phyloP scores from a whole-genome alignment of 2,888 invertebrate genomes.

The Agrenia bidenticulata region DNA sequence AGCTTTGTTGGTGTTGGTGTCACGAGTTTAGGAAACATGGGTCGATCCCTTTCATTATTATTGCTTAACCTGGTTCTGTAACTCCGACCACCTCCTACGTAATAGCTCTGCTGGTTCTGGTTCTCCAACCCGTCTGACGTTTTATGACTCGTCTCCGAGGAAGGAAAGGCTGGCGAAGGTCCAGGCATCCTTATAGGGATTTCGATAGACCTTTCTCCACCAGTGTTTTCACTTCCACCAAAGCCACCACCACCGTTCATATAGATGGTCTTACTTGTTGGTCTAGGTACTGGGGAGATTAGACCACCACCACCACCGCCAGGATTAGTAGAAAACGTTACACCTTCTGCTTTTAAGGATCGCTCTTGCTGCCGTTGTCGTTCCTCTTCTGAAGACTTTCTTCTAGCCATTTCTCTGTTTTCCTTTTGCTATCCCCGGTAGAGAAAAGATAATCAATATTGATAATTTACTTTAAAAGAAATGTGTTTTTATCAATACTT shows the following conservation, averaged over 20 bases:
- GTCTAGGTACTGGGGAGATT: neutral
- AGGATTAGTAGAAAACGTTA: neutral
- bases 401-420: slow-evolving; percentile 19
- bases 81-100: no score
- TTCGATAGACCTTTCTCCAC: neutral
- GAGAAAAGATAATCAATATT: neutral
- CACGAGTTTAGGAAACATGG: slow-evolving; percentile 31
- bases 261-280: neutral
- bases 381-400: slow-evolving; percentile 18
- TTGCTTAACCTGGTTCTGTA: neutral
- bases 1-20: slow-evolving; percentile 17
- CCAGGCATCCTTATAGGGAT: slow-evolving; percentile 3
- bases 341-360: neutral
- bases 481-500: neutral
- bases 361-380: neutral
- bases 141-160: neutral
- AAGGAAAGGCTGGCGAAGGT: neutral
- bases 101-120: neutral
- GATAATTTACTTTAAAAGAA: no score
- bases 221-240: neutral
- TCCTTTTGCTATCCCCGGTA: slow-evolving; percentile 25
- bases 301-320: neutral
- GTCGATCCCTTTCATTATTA: slow-evolving; percentile 18
- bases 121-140: neutral
- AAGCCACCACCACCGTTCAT: neutral